Conservation (phyloP, 2,888 invertebrate genomes). For the Nephrotoma guestfalica region DNA sequence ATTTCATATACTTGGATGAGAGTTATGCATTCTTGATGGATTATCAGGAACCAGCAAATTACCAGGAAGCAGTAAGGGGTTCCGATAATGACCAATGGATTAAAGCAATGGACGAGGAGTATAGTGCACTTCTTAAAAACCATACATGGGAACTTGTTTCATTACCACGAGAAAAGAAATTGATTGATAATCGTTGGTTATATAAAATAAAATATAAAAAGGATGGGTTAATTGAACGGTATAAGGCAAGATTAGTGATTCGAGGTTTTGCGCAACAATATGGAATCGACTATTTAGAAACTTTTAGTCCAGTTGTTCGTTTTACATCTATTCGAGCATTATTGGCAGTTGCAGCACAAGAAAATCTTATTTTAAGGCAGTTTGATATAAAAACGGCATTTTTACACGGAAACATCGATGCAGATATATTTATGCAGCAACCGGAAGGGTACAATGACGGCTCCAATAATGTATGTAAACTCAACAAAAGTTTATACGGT, state of each 20-base stretch:
- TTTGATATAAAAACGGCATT: conserved; percentile 13
- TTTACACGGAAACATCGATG: conserved; percentile 9
- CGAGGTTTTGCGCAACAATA: conserved; percentile 14
- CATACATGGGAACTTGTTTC: not conserved
- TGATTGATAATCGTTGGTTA: conserved; percentile 6
- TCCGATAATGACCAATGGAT: not conserved
- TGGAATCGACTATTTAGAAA: conserved; percentile 16
- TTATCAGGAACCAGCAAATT: not conserved
- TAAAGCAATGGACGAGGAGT: conserved; percentile 1
- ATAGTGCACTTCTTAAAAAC: not conserved
- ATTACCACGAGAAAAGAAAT: not conserved
- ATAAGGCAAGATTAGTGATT: conserved; percentile 13
- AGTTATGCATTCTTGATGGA: not conserved
- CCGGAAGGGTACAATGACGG: conserved; percentile 8
- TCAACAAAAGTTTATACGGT: conserved; percentile 11
- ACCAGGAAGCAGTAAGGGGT: not conserved
- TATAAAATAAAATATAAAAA: conserved; percentile 7
- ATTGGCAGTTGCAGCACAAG: conserved; percentile 9
- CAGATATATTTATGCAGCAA: conserved; percentile 12
- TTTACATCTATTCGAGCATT: conserved; percentile 7
- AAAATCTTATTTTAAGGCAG: conserved; percentile 9
- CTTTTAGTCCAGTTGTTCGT: conserved; percentile 12
- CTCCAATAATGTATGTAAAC: conserved; percentile 7
- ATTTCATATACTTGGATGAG: not conserved
- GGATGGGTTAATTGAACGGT: conserved; percentile 5